Evolutionary conservation across 2,888 invertebrate genomes (phyloP), one percentile per base, ranked within the genome.

Genomic region (Tolmerus cingulatus): DNA sequence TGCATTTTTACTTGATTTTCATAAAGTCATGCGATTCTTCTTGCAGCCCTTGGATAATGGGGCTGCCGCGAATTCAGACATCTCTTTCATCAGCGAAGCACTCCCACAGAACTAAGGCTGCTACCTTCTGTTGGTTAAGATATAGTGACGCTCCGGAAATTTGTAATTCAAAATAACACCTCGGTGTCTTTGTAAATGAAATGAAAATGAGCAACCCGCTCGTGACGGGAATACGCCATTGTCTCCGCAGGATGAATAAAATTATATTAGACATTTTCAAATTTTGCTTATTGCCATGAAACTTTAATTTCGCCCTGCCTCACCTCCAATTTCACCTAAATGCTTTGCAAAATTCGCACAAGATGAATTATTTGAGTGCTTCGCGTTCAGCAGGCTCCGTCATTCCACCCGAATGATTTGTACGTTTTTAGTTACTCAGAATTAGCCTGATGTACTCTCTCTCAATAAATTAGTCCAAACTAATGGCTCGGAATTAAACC

Each of bases 101-200:
- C 51, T 40, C 51, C 23, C 19, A n/a, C 40, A 16, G 37, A 34
- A 78, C 12, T 16, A 30, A 16, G 23, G 23, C 79, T 66, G 23
- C 27, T 66, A 27, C 27, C 66, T 23, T 66, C 12, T 66, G 23
- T 9, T 66, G 66, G 23, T 66, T 23, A 23, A 66, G 66, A 23
- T 19, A 27, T 14, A 51, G 30, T 79, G 51, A 79, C 51, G 37
- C 51, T 79, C 46, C 14, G 30, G 43, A 27, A 79, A 51, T 79
- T 79, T 79, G 79, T 51, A 40, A 79, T 79, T 79, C 79, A 79
- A 79, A 79, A 27, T 79, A 51, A 79, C 79, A 79, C 16, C 51
- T 51, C 27, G 79, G 51, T 55, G 79, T 19, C 23, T 40, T 79
- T 40, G 14, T 79, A 79, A 79, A 46, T 78, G 78, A 78, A 78